Evolutionary conservation across 2,888 invertebrate species (phyloP).

Genomic region (Drosophila eohydei): DNA sequence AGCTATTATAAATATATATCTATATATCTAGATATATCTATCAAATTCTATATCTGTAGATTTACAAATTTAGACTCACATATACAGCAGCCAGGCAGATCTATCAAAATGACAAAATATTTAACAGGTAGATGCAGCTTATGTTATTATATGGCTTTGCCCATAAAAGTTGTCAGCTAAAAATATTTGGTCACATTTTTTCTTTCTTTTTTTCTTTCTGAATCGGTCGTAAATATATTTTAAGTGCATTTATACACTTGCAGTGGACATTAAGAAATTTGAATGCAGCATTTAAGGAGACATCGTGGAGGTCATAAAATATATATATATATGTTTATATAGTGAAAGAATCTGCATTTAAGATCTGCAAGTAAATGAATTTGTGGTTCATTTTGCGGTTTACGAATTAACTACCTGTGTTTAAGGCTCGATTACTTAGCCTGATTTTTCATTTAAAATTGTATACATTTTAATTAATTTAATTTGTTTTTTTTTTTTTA

Average conservation of each 20-base stretch:
- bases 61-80: slow-evolving; percentile 29
- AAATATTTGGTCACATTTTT: neutral
- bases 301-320: neutral
- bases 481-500: no score
- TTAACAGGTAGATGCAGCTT: slow-evolving; percentile 25
- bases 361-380: neutral
- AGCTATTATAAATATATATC: slow-evolving; percentile 28
- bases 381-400: neutral
- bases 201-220: neutral
- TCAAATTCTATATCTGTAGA: slow-evolving; percentile 25
- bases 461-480: no score
- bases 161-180: neutral
- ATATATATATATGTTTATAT: neutral
- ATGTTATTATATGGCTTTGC: neutral
- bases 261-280: neutral
- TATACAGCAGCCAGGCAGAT: slow-evolving; percentile 19
- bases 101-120: slow-evolving; percentile 65
- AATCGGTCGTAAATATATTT: slow-evolving; percentile 11
- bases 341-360: neutral
- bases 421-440: no score
- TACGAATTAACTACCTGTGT: neutral
- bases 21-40: neutral
- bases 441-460: neutral
- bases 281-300: neutral
- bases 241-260: slow-evolving; percentile 5